These are phyloP conservation scores for Leptinotarsa rubiginosa DNA, from an alignment of 2,888 invertebrate species.

Conservation along the genomic window DNA sequence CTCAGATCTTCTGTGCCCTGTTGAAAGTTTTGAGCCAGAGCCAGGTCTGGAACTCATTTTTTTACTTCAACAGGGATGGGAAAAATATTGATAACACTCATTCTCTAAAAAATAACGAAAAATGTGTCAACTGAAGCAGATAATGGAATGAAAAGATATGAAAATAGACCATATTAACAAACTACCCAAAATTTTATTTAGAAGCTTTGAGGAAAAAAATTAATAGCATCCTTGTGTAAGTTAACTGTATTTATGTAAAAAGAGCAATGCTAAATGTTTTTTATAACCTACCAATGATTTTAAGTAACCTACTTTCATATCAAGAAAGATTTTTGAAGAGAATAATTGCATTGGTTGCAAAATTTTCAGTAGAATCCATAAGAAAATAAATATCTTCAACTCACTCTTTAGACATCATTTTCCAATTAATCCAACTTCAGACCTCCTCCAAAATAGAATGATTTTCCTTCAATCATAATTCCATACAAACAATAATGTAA, in stretches of 20 bases:
- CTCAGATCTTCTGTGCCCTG: conserved; percentile 60
- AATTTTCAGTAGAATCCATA: background rate
- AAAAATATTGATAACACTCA: conserved; percentile 18
- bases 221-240: no score
- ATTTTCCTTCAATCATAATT: conserved; percentile 2
- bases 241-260: background rate
- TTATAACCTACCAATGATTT: background rate
- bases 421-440: background rate
- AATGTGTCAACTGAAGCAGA: background rate
- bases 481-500: background rate
- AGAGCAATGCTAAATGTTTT: background rate
- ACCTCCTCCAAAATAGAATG: background rate
- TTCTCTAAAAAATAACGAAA: conserved; percentile 30
- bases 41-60: conserved; percentile 59
- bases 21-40: conserved; percentile 54
- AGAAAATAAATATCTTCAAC: background rate
- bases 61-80: conserved; percentile 13
- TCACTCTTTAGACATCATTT: background rate
- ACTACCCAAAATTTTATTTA: no score
- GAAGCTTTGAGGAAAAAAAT: no score
- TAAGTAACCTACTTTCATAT: no score
- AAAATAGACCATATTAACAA: no score
- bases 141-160: background rate
- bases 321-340: background rate
- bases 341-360: background rate